Percentiles rank a stretch among this genome's conserved stretches.
Conservation (phyloP, 2,113 vertebrate genomes). For the Eclectus roratus region DNA sequence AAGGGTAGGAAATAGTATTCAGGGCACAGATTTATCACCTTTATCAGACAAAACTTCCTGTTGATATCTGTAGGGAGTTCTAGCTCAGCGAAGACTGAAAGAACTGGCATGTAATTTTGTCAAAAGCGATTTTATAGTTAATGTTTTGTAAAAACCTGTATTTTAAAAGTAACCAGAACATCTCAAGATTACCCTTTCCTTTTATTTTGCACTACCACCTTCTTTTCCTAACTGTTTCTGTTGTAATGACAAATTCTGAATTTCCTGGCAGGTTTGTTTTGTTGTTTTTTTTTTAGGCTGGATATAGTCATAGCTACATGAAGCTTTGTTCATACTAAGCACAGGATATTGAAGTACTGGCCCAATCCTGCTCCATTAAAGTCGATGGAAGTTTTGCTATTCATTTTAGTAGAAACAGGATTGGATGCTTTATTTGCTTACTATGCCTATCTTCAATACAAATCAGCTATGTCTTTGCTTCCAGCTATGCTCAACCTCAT, state of each 20-base stretch:
- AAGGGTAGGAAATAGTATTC: not conserved
- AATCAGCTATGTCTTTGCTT: slow-evolving; percentile 68
- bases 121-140: slow-evolving; percentile 22
- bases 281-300: accelerated
- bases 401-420: not conserved
- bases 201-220: not conserved
- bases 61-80: slow-evolving; percentile 26
- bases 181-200: not conserved
- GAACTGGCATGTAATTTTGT: slow-evolving; percentile 25
- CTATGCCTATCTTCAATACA: slow-evolving; percentile 45
- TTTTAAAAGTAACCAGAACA: not conserved
- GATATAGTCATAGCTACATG: not conserved
- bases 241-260: not conserved
- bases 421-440: slow-evolving; percentile 22
- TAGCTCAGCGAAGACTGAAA: not conserved
- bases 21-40: not conserved
- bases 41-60: not conserved
- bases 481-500: slow-evolving; percentile 64
- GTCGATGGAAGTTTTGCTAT: not conserved
- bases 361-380: not conserved
- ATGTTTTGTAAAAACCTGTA: not conserved
- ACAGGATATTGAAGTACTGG: not conserved
- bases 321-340: not conserved
- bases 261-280: not conserved
- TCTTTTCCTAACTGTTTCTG: not conserved